Conservation (phyloP, 2,888 invertebrate genomes). For the Lasioglossum zephyrum region DNA sequence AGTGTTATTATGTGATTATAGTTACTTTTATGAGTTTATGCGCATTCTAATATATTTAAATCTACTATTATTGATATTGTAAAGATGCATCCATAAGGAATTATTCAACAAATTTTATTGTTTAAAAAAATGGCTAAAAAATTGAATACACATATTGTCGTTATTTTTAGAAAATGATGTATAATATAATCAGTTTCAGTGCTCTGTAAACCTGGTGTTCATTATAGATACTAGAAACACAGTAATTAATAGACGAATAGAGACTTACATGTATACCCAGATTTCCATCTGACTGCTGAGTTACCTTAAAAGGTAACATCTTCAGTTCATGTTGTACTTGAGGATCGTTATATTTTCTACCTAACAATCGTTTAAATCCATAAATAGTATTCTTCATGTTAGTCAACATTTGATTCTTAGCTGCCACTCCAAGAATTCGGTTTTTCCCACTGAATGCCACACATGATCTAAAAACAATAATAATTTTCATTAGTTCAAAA, state of each 20-base stretch:
- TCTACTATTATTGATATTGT: neutral
- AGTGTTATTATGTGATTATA: neutral
- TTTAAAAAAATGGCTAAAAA: neutral
- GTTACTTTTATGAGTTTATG: neutral
- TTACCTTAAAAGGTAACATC: conserved; percentile 92
- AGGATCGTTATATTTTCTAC: conserved; percentile 95
- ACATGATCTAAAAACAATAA: conserved; percentile 90
- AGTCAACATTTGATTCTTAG: conserved; percentile 98
- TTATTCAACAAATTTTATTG: neutral
- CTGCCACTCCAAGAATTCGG: conserved; percentile 97
- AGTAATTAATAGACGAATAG: neutral
- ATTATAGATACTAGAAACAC: neutral
- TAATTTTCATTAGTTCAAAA: neutral
- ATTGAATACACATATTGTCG: neutral
- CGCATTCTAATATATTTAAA: neutral
- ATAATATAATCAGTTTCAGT: neutral
- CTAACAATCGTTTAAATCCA: conserved; percentile 96
- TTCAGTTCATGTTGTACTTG: conserved; percentile 93
- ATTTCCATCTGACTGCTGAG: conserved; percentile 91
- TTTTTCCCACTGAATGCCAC: conserved; percentile 97
- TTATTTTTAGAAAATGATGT: neutral
- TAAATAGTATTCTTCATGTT: conserved; percentile 98
- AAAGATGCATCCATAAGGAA: neutral
- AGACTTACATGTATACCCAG: conserved; percentile 93
- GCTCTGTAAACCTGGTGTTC: neutral